Conservation (phyloP, 2,888 invertebrate species). For the Didymodactylos carnosus region DNA sequence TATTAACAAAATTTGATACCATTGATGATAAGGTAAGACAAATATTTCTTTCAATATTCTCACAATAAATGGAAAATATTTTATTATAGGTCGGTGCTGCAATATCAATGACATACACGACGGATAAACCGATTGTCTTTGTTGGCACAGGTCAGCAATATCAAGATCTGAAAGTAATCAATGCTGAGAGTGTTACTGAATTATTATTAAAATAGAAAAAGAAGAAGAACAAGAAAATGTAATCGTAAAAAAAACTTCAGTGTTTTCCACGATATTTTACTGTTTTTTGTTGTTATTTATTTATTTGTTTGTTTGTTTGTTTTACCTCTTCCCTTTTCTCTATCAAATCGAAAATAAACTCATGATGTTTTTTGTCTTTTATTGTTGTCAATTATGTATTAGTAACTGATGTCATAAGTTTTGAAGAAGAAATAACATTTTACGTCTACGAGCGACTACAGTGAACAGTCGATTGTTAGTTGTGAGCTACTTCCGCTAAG, state of each 20-base stretch:
- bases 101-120: conserved; percentile 98
- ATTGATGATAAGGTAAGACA: conserved; percentile 99
- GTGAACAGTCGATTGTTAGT: too few species aligned
- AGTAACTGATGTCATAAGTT: too few species aligned
- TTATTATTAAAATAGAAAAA: conserved; percentile 44
- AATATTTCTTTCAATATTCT: conserved; percentile 30
- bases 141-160: conserved; percentile 99
- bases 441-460: too few species aligned
- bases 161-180: conserved; percentile 81
- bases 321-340: too few species aligned
- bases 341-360: too few species aligned
- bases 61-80: conserved; percentile 21
- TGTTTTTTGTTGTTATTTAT: too few species aligned
- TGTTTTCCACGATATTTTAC: conserved; percentile 22
- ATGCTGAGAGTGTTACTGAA: conserved; percentile 82
- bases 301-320: too few species aligned
- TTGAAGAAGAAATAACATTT: too few species aligned
- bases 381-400: too few species aligned
- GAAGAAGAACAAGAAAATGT: too few species aligned
- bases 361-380: too few species aligned
- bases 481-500: too few species aligned
- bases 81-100: conserved; percentile 95
- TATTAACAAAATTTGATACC: conserved; percentile 96
- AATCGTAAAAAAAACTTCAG: conserved; percentile 20
- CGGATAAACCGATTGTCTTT: conserved; percentile 95